Conservation (phyloP, 2,113 vertebrate genomes). For the Hiodon alosoides region DNA sequence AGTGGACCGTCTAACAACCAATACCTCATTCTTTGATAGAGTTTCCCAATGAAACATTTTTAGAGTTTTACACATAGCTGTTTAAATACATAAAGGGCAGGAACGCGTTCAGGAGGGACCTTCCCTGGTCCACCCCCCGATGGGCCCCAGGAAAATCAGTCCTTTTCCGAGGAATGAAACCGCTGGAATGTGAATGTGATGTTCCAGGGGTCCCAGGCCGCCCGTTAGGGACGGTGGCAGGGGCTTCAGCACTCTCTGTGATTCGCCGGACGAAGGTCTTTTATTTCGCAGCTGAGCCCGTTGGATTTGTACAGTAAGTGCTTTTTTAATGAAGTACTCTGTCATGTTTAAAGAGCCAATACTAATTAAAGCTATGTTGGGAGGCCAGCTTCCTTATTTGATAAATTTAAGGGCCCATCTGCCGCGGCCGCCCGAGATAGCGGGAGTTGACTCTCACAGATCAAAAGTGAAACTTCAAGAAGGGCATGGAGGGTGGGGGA, state of each 20-base stretch:
- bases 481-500: slow-evolving; percentile 17
- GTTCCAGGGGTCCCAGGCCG: neutral
- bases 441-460: slow-evolving; percentile 42
- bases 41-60: no score
- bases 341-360: slow-evolving; percentile 44
- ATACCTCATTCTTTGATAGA: no score
- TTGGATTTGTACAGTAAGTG: slow-evolving; percentile 35
- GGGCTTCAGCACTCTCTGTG: neutral
- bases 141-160: no score
- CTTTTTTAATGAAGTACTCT: slow-evolving; percentile 44
- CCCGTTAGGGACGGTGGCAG: no score
- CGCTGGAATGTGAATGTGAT: no score
- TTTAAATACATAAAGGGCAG: no score
- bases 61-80: no score
- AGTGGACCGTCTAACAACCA: no score
- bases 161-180: no score
- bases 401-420: slow-evolving; percentile 43
- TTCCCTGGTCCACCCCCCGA: no score
- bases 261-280: slow-evolving; percentile 8
- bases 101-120: no score
- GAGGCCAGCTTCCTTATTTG: slow-evolving; percentile 49
- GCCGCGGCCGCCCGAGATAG: slow-evolving; percentile 36
- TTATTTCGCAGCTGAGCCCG: slow-evolving; percentile 27
- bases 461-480: slow-evolving; percentile 48
- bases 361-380: slow-evolving; percentile 41